phyloP scores from a whole-genome alignment of 1,140 invertebrate species.

The Ditylenchus dipsaci region DNA sequence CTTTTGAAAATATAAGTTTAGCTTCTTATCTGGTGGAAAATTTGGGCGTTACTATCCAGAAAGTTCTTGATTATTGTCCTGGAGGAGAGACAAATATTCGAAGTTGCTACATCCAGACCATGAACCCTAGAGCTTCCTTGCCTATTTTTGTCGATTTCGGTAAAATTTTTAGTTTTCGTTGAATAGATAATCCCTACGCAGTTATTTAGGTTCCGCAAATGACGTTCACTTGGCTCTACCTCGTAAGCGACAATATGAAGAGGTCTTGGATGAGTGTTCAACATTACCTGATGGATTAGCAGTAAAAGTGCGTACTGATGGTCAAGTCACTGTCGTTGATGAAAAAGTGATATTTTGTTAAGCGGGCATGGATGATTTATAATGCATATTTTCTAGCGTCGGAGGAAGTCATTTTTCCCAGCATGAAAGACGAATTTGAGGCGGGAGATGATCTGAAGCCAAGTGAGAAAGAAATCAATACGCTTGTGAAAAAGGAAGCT shows the following conservation, averaged over 20 bases:
- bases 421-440: conserved; percentile 23
- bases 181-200: background rate
- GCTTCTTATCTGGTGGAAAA: conserved; percentile 22
- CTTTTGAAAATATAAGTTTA: background rate
- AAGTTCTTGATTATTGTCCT: conserved; percentile 14
- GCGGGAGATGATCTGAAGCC: conserved; percentile 21
- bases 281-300: conserved; percentile 42
- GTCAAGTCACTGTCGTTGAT: conserved; percentile 35
- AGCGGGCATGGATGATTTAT: background rate
- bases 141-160: conserved; percentile 46
- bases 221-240: conserved; percentile 20
- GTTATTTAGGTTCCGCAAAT: conserved; percentile 26
- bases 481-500: background rate
- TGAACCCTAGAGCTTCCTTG: conserved; percentile 12
- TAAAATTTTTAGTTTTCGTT: conserved; percentile 7
- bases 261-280: conserved; percentile 34
- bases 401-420: conserved; percentile 23
- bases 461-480: background rate
- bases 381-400: conserved; percentile 14
- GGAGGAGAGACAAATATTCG: conserved; percentile 37
- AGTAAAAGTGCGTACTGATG: conserved; percentile 33
- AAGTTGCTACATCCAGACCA: conserved; percentile 11
- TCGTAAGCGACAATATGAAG: conserved; percentile 12
- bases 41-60: conserved; percentile 22
- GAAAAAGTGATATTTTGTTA: conserved; percentile 8